Evolutionary conservation across 2,888 invertebrate genomes (phyloP).

Genomic region (Ornithoptera priamus): DNA sequence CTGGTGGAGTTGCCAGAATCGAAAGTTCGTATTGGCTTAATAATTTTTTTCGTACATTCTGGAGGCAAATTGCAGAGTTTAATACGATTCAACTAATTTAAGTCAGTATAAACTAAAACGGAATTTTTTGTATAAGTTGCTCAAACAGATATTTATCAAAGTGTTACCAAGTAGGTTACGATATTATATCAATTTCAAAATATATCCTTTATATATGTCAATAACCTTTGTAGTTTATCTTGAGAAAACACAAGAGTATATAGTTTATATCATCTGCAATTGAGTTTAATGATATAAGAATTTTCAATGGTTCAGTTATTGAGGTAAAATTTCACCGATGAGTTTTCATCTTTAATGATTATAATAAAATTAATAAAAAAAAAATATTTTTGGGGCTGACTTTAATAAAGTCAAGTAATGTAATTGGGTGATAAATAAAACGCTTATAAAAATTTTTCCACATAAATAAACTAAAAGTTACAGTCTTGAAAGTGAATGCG

Average conservation of each 20-base stretch:
- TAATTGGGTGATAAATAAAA: neutral
- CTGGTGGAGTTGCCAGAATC: neutral
- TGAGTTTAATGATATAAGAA: no score
- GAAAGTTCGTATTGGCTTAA: neutral
- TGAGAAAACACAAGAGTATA: neutral
- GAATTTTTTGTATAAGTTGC: neutral
- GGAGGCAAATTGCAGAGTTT: neutral
- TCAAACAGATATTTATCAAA: neutral
- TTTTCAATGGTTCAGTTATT: no score
- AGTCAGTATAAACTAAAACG: no score
- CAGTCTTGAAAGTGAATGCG: slow-evolving; percentile 14
- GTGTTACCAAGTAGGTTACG: neutral
- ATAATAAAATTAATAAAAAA: no score
- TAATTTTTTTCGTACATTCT: neutral
- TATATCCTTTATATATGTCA: slow-evolving; percentile 5
- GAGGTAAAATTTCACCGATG: no score
- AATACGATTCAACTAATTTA: no score
- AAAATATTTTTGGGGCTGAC: neutral
- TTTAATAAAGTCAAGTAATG: neutral
- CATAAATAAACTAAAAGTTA: neutral
- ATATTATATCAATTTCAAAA: neutral
- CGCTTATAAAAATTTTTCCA: neutral
- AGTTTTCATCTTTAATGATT: no score
- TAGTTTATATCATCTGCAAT: no score
- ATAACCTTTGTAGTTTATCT: slow-evolving; percentile 11